Conservation (phyloP, 2,797 vertebrate species). For the Microchirus variegatus region DNA sequence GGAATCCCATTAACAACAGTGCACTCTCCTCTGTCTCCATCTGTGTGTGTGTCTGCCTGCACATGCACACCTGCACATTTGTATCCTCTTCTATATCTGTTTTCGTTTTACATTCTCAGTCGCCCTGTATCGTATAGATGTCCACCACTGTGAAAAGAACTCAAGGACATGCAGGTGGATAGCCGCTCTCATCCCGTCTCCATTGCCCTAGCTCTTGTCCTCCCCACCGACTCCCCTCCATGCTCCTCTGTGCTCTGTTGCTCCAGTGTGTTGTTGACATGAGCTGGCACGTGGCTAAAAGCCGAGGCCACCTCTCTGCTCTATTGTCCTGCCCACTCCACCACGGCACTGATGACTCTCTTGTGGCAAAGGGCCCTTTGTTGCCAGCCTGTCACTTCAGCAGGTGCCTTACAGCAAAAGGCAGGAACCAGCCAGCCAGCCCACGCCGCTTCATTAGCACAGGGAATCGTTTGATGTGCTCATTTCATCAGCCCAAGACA, state of each 20-base stretch:
- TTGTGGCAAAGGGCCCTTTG: slow-evolving; percentile 69
- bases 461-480: slow-evolving; percentile 78
- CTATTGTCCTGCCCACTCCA: slow-evolving; percentile 76
- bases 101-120: slow-evolving; percentile 27
- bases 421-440: slow-evolving; percentile 61
- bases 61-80: slow-evolving; percentile 58
- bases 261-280: slow-evolving; percentile 62
- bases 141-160: slow-evolving; percentile 59
- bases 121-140: slow-evolving; percentile 46
- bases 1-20: slow-evolving; percentile 42
- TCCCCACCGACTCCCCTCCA: slow-evolving; percentile 30
- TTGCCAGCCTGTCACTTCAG: slow-evolving; percentile 77
- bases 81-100: slow-evolving; percentile 21
- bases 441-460: slow-evolving; percentile 69
- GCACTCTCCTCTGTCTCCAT: slow-evolving; percentile 39
- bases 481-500: slow-evolving; percentile 59
- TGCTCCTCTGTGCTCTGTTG: slow-evolving; percentile 41
- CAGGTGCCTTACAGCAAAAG: slow-evolving; percentile 83
- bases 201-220: slow-evolving; percentile 29
- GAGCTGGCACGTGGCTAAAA: slow-evolving; percentile 79
- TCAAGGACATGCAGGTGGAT: slow-evolving; percentile 84
- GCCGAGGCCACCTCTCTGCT: slow-evolving; percentile 70
- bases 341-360: slow-evolving; percentile 64
- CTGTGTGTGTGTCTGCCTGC: neutral
- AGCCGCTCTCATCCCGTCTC: slow-evolving; percentile 36